These are phyloP conservation scores for Siderastrea siderea DNA, from an alignment of 92 coral and sea anemone species.

Conservation along the genomic window DNA sequence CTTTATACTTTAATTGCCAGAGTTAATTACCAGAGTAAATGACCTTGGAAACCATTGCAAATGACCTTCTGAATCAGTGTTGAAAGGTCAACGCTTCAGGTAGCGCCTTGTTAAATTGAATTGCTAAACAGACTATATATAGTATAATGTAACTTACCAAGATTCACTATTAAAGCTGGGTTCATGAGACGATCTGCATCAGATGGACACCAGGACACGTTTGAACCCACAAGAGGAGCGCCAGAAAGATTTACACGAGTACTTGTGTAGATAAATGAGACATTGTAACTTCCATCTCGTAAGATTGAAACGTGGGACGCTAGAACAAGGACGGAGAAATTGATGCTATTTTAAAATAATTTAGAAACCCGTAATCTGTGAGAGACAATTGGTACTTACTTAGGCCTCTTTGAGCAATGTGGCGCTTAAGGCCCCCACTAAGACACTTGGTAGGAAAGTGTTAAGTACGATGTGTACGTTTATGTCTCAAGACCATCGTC, in stretches of 20 bases:
- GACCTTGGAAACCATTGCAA: no score
- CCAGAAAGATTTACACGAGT: neutral
- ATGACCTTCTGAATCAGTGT: no score
- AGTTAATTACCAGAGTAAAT: no score
- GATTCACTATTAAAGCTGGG: neutral
- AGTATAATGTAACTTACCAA: neutral
- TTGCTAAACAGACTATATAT: neutral
- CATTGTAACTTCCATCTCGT: neutral
- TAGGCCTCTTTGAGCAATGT: no score
- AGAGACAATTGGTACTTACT: no score
- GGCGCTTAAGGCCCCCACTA: no score
- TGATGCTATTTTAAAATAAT: neutral
- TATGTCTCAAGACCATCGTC: no score
- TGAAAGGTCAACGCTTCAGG: no score
- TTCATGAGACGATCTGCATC: neutral
- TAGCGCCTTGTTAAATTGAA: neutral
- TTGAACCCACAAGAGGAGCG: neutral
- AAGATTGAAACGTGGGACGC: constrained; percentile 2
- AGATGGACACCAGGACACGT: constrained; percentile 10
- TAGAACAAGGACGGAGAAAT: neutral
- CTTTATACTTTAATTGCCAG: no score
- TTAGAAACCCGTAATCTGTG: no score
- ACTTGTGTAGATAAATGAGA: neutral
- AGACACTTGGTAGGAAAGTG: no score
- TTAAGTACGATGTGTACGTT: no score